A percentile compares a stretch with the other conserved stretches of the same genome.
Evolutionary conservation across 2,888 invertebrate genomes (phyloP).

Genomic region (Phragmatobia fuliginosa): DNA sequence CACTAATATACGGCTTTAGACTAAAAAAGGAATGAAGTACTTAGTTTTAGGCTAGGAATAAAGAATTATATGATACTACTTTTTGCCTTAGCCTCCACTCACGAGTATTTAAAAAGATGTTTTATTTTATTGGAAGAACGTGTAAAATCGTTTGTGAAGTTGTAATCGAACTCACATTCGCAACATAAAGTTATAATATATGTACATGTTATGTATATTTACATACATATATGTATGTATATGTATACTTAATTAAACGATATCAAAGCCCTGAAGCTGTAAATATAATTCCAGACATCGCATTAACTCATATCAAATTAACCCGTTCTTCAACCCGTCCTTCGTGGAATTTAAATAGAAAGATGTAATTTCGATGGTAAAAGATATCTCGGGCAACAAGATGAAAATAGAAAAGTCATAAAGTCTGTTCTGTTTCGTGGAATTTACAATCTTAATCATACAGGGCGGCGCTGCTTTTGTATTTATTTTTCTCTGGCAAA

Average conservation of each 20-base stretch:
- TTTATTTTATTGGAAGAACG: too few species aligned
- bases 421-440: slow-evolving; percentile 22
- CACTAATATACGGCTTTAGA: neutral
- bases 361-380: slow-evolving; percentile 11
- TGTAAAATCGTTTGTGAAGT: too few species aligned
- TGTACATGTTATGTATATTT: neutral
- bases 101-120: too few species aligned
- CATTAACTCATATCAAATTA: slow-evolving; percentile 12
- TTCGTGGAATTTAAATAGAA: slow-evolving; percentile 27
- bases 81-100: too few species aligned
- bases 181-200: neutral
- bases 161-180: too few species aligned
- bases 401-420: slow-evolving; percentile 10
- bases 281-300: slow-evolving; percentile 8
- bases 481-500: slow-evolving; percentile 10
- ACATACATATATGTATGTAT: neutral
- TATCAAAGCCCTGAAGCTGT: neutral
- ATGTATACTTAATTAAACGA: neutral
- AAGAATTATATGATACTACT: too few species aligned
- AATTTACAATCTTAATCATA: slow-evolving; percentile 10
- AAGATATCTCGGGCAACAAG: slow-evolving; percentile 9
- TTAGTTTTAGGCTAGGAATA: too few species aligned
- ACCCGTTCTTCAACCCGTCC: slow-evolving; percentile 14
- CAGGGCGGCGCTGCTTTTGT: neutral
- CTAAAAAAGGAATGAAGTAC: neutral